Conservation (phyloP, 1,140 invertebrate species). For the Trissolcus basalis region DNA sequence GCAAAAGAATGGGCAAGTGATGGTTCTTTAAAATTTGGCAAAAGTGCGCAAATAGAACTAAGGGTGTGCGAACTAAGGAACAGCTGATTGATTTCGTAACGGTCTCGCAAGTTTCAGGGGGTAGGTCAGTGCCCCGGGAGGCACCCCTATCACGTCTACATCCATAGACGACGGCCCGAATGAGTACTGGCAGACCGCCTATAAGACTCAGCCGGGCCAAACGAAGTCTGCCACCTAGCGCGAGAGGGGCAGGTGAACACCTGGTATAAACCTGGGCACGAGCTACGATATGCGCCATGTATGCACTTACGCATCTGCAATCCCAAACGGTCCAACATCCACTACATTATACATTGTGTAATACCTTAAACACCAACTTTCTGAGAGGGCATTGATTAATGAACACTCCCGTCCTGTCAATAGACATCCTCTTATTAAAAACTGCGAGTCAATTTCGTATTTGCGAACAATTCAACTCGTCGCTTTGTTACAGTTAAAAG, state of each 20-base stretch:
- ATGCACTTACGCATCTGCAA: conserved; percentile 43
- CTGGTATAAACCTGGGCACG: conserved; percentile 58
- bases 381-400: conserved; percentile 16
- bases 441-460: background rate
- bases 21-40: background rate
- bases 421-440: background rate
- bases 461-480: background rate
- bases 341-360: conserved; percentile 33
- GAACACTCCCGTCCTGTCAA: background rate
- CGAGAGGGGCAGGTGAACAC: conserved; percentile 61
- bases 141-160: conserved; percentile 53
- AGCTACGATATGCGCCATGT: conserved; percentile 42
- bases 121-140: conserved; percentile 59
- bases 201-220: conserved; percentile 41
- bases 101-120: conserved; percentile 50
- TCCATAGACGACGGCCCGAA: conserved; percentile 29
- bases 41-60: conserved; percentile 3
- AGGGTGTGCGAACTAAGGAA: conserved; percentile 16
- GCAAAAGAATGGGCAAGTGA: background rate
- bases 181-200: conserved; percentile 29
- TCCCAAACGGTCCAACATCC: conserved; percentile 49
- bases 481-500: background rate
- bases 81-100: conserved; percentile 60
- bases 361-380: conserved; percentile 12
- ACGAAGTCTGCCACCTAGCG: conserved; percentile 59